Conservation (phyloP, 2,113 vertebrate genomes). For the Actenoides hombroni region DNA sequence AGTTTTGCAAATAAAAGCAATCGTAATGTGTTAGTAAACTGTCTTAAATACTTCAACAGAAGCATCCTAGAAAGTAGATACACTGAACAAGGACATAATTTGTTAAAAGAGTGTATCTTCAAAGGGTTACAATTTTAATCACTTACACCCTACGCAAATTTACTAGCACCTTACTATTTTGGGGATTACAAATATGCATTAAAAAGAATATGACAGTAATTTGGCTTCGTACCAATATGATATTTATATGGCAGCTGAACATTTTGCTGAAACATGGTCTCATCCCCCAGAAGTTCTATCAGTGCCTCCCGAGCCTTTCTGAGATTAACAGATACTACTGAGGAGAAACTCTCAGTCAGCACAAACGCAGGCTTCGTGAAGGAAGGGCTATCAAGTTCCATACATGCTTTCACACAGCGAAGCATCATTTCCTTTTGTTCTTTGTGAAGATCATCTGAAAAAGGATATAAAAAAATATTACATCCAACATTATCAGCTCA, state of each 20-base stretch:
- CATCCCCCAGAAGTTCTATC: constrained; percentile 65
- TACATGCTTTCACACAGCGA: constrained; percentile 76
- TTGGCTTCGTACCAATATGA: constrained; percentile 70
- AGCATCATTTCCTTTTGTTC: constrained; percentile 64
- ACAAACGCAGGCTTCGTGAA: background rate
- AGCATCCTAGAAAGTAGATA: background rate
- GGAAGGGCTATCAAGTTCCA: constrained; percentile 79
- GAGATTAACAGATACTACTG: background rate
- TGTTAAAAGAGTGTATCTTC: background rate
- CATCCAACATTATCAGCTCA: background rate
- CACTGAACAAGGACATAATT: background rate
- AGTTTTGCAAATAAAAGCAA: background rate
- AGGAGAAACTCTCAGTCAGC: background rate
- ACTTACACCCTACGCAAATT: background rate
- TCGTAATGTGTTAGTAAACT: background rate
- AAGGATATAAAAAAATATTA: background rate
- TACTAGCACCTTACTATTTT: background rate
- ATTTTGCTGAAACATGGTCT: constrained; percentile 69
- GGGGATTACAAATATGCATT: background rate
- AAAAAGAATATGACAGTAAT: background rate
- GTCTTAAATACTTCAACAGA: background rate
- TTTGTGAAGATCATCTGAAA: constrained; percentile 25
- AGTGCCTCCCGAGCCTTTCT: constrained; percentile 59
- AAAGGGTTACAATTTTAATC: background rate
- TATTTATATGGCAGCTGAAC: constrained; percentile 78